Conservation (phyloP, 2,888 invertebrate genomes). For the Quadroppia sp. region DNA sequence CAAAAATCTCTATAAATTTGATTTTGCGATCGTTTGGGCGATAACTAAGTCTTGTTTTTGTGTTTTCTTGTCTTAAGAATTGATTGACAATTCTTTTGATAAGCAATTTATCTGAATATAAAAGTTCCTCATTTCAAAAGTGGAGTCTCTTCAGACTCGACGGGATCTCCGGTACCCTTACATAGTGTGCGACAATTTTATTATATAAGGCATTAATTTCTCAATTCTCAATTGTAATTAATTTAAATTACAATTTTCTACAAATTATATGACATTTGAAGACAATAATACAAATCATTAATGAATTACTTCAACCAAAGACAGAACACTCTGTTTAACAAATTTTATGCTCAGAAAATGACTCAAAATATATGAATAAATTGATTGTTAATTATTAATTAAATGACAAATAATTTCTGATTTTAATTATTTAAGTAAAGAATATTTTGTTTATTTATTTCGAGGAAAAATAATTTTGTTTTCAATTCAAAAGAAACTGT, state of each 20-base stretch:
- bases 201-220: constrained; percentile 4
- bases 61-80: constrained; percentile 24
- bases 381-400: constrained; percentile 21
- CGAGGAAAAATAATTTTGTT: not conserved
- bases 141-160: not conserved
- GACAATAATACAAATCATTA: not conserved
- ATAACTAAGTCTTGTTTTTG: constrained; percentile 9
- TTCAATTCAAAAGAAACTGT: not conserved
- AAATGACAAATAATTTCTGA: not conserved
- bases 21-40: constrained; percentile 16
- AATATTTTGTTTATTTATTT: not conserved
- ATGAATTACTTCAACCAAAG: constrained; percentile 30
- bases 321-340: constrained; percentile 29
- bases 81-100: constrained; percentile 24
- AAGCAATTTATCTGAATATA: constrained; percentile 1
- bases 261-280: not conserved
- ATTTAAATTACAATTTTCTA: not conserved
- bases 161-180: constrained; percentile 22
- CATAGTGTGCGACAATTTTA: constrained; percentile 14
- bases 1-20: not conserved
- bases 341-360: constrained; percentile 26
- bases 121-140: constrained; percentile 24
- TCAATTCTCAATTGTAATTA: not conserved
- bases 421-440: not conserved
- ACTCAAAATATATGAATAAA: constrained; percentile 28